A percentile compares a stretch with the other conserved stretches of the same genome.
Conservation (phyloP, 2,113 vertebrate species). For the Sebastes fasciatus region DNA sequence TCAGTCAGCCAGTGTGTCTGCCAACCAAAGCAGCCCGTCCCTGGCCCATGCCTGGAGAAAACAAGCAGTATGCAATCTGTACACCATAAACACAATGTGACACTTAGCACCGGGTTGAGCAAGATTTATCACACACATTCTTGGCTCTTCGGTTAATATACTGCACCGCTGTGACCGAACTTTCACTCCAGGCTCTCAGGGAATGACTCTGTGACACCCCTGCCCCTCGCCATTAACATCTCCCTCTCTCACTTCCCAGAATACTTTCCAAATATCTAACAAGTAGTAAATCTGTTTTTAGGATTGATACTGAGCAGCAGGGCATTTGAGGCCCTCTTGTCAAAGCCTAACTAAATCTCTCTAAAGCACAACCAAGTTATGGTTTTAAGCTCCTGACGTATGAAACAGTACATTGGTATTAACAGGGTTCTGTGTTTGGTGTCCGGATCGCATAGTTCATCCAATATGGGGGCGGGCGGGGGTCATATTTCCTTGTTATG, state of each 20-base stretch:
- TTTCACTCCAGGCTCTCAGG: slow-evolving; percentile 63
- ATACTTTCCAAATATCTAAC: slow-evolving; percentile 72
- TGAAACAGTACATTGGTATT: slow-evolving; percentile 47
- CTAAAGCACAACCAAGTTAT: slow-evolving; percentile 39
- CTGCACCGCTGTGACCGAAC: slow-evolving; percentile 60
- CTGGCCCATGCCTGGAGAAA: slow-evolving; percentile 63
- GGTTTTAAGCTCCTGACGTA: slow-evolving; percentile 53
- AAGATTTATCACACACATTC: slow-evolving; percentile 74
- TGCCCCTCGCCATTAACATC: slow-evolving; percentile 60
- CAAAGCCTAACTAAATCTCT: slow-evolving; percentile 66
- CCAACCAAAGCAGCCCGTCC: slow-evolving; percentile 52
- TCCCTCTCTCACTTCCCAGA: slow-evolving; percentile 55
- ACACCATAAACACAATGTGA: slow-evolving; percentile 79
- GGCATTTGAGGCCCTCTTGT: slow-evolving; percentile 55
- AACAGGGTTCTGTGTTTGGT: slow-evolving; percentile 42
- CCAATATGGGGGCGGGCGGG: slow-evolving; percentile 23
- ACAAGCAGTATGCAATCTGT: slow-evolving; percentile 74
- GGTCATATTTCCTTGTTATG: slow-evolving; percentile 66
- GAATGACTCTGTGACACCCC: slow-evolving; percentile 49
- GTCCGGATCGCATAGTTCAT: slow-evolving; percentile 24
- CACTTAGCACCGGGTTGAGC: slow-evolving; percentile 67
- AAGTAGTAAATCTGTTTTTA: slow-evolving; percentile 71
- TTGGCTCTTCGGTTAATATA: slow-evolving; percentile 67
- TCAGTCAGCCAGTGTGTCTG: slow-evolving; percentile 47
- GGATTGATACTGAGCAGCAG: slow-evolving; percentile 70